Percentiles rank a stretch among this genome's conserved stretches.
Evolutionary conservation across 2,888 invertebrate species (phyloP).

Genomic region (Eristalis pertinax): DNA sequence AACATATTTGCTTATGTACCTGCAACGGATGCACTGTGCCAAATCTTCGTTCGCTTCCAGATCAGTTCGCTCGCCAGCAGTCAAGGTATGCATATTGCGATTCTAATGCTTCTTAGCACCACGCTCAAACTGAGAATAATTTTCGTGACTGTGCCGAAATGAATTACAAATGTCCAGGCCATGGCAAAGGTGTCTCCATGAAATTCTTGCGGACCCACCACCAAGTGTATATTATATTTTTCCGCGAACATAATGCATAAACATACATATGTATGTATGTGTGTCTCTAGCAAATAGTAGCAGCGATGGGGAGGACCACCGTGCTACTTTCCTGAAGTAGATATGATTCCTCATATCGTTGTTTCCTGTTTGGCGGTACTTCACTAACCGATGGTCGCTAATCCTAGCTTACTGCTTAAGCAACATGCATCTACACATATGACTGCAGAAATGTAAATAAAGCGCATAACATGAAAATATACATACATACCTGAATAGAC

Average conservation of each 20-base stretch:
- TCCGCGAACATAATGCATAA: not conserved
- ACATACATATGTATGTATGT: not conserved
- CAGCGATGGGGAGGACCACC: not conserved
- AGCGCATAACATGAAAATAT: too few relatives aligned
- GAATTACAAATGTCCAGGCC: slow-evolving; percentile 12
- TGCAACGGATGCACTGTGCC: slow-evolving; percentile 15
- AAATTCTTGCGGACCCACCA: not conserved
- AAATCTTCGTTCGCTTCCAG: not conserved
- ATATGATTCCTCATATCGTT: not conserved
- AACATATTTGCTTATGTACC: not conserved
- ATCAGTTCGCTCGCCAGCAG: not conserved
- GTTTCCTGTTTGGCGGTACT: not conserved
- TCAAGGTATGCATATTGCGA: not conserved
- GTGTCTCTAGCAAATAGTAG: not conserved
- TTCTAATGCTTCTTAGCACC: slow-evolving; percentile 3
- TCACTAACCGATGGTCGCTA: not conserved
- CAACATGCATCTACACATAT: too few relatives aligned
- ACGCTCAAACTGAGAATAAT: not conserved
- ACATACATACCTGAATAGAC: not conserved
- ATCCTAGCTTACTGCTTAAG: not conserved
- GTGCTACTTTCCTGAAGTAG: not conserved
- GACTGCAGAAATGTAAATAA: too few relatives aligned
- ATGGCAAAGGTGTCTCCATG: not conserved
- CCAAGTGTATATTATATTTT: not conserved
- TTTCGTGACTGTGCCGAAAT: slow-evolving; percentile 19